Evolutionary conservation across 1,140 invertebrate genomes (phyloP).

Genomic region (Bradysia coprophila): DNA sequence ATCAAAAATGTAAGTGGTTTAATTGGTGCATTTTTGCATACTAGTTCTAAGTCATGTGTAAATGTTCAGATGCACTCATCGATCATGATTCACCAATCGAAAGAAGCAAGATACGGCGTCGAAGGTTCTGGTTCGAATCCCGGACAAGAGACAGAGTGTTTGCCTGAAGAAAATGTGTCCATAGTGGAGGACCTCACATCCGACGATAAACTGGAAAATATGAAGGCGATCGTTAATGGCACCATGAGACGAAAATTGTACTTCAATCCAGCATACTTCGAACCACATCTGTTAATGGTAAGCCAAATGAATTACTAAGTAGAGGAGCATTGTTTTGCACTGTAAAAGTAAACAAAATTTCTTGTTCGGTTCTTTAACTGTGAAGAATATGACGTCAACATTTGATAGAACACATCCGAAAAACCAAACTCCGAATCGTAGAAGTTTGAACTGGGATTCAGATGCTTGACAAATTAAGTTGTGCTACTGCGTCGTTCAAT

Average conservation of each 20-base stretch:
- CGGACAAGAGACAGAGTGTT: slow-evolving; percentile 32
- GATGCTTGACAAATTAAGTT: no score
- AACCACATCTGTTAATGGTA: slow-evolving; percentile 63
- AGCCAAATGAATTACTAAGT: slow-evolving; percentile 13
- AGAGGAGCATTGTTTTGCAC: background rate
- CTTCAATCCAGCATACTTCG: slow-evolving; percentile 77
- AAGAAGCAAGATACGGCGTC: no score
- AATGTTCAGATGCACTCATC: no score
- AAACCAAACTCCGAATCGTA: no score
- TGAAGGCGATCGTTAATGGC: slow-evolving; percentile 37
- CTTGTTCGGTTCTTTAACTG: background rate
- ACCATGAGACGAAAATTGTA: slow-evolving; percentile 58
- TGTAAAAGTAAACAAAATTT: no score
- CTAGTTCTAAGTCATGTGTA: no score
- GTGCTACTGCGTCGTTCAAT: no score
- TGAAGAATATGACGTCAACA: no score
- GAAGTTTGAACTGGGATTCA: no score
- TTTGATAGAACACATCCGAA: no score
- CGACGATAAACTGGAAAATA: slow-evolving; percentile 37
- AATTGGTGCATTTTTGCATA: no score
- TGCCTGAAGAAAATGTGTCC: slow-evolving; percentile 64
- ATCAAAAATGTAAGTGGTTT: slow-evolving; percentile 11
- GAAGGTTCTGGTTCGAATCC: slow-evolving; percentile 9
- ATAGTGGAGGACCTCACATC: slow-evolving; percentile 60
- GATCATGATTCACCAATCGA: no score